These are phyloP conservation scores for Zosterops lateralis DNA, from an alignment of 2,113 vertebrate genomes.

Conservation along the genomic window DNA sequence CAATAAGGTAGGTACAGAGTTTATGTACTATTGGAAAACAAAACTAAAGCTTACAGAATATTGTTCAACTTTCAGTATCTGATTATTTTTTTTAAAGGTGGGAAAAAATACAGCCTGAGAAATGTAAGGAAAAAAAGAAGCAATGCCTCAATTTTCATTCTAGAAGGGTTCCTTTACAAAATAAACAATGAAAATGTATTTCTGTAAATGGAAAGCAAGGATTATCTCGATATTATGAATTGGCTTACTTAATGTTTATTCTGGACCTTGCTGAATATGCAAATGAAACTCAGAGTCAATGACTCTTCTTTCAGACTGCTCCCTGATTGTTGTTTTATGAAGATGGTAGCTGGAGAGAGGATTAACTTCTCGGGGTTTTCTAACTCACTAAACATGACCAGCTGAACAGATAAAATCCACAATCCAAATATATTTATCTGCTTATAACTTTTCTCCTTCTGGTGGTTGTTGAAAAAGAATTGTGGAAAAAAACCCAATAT, in stretches of 20 bases:
- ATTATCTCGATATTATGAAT: not conserved
- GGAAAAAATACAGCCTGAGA: not conserved
- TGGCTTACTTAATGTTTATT: not conserved
- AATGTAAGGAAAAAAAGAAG: not conserved
- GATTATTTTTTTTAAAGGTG: not conserved
- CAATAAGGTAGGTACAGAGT: not conserved
- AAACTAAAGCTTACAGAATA: not conserved
- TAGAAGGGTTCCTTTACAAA: not conserved
- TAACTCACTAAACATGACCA: not conserved
- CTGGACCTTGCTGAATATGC: not conserved
- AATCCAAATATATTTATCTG: not conserved
- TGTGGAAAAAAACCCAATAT: not conserved
- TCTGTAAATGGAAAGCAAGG: not conserved
- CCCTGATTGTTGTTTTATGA: not conserved
- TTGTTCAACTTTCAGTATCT: not conserved
- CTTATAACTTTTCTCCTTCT: not conserved
- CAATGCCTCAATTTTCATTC: not conserved
- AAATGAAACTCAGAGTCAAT: not conserved
- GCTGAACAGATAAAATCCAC: not conserved
- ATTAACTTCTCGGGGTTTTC: not conserved
- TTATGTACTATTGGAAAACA: not conserved
- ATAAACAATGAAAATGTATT: not conserved
- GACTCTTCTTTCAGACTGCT: not conserved
- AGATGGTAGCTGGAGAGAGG: not conserved
- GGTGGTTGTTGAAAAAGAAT: not conserved